Evolutionary conservation across 2,113 vertebrate species (phyloP).

Genomic region (Clarias macrocephalus): DNA sequence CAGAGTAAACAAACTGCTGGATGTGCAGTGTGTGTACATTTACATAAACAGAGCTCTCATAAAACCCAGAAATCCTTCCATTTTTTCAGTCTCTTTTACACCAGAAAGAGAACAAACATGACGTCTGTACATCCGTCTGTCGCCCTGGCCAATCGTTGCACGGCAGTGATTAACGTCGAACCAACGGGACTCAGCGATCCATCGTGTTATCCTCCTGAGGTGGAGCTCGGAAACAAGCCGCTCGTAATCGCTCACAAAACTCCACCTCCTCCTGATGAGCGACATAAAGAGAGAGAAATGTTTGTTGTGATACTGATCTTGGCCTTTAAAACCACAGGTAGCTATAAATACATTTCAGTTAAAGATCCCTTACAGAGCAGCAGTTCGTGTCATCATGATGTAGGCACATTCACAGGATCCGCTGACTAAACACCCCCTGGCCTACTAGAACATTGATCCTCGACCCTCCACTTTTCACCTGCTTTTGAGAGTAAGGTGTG

Average conservation of each 20-base stretch:
- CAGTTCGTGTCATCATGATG: too few species aligned
- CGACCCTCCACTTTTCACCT: too few species aligned
- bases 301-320: too few species aligned
- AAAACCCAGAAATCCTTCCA: background rate
- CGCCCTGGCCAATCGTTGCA: background rate
- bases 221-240: constrained; percentile 72
- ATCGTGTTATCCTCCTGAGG: constrained; percentile 77
- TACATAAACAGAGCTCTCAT: background rate
- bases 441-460: too few species aligned
- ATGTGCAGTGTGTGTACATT: background rate
- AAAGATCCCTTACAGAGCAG: too few species aligned
- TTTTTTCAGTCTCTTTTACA: background rate
- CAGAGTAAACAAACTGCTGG: background rate
- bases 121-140: background rate
- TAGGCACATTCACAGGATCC: too few species aligned
- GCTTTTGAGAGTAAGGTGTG: too few species aligned
- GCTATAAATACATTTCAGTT: too few species aligned
- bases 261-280: constrained; percentile 82
- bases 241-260: constrained; percentile 78
- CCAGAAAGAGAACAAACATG: background rate
- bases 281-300: background rate
- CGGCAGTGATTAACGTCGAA: background rate
- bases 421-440: too few species aligned
- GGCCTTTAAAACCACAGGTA: too few species aligned
- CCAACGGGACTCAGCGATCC: constrained; percentile 78